Evolutionary conservation across 2,113 vertebrate species (phyloP).

Genomic region (Recurvirostra avosetta): DNA sequence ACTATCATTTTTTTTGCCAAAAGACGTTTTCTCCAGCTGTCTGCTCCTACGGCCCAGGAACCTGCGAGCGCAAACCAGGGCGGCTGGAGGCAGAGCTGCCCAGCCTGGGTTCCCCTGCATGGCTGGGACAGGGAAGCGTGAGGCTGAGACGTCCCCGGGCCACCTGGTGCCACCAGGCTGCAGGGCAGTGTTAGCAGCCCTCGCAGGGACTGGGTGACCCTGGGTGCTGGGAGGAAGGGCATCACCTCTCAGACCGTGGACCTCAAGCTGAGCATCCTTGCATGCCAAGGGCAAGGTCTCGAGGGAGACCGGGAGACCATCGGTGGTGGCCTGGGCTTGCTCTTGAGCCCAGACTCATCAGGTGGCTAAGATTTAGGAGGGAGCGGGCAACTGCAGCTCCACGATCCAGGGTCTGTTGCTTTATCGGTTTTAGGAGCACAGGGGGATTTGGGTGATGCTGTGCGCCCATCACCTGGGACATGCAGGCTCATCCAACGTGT

Average conservation of each 20-base stretch:
- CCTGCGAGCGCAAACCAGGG: rapidly evolving
- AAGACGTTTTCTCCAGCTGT: neutral
- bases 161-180: neutral
- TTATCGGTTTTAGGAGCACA: neutral
- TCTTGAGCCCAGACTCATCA: neutral
- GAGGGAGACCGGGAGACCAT: neutral
- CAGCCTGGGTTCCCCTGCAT: neutral
- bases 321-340: neutral
- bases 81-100: neutral
- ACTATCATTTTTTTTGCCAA: neutral
- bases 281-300: neutral
- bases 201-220: neutral
- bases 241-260: rapidly evolving
- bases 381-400: neutral
- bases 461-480: neutral
- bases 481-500: rapidly evolving
- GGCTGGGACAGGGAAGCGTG: neutral
- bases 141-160: neutral
- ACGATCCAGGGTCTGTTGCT: rapidly evolving
- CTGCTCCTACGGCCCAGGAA: rapidly evolving
- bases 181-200: too few relatives aligned
- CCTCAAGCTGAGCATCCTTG: neutral
- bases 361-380: neutral
- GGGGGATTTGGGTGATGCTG: neutral
- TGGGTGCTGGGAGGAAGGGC: rapidly evolving